A percentile compares a stretch with the other conserved stretches of the same genome.
Evolutionary conservation across 2,113 vertebrate species (phyloP).

Genomic region (Camelus bactrianus): DNA sequence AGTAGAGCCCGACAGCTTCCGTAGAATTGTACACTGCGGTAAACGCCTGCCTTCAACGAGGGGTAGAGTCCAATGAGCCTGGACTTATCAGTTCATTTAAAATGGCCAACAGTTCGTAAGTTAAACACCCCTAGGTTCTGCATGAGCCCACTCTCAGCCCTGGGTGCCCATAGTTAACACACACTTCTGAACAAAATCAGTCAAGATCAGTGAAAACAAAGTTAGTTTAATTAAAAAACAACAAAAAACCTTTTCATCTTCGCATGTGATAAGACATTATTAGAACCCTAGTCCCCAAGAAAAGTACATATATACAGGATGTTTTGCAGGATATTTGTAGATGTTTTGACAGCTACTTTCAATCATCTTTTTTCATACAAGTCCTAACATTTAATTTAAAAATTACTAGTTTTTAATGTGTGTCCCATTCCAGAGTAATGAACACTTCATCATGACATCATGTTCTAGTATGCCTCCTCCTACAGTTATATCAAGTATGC

Average conservation of each 20-base stretch:
- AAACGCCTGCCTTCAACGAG: background rate
- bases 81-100: background rate
- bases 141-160: background rate
- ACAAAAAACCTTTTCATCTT: slow-evolving; percentile 6
- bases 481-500: background rate
- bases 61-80: background rate
- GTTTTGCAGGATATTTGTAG: background rate
- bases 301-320: background rate
- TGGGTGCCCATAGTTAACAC: background rate
- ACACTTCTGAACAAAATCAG: background rate
- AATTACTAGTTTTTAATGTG: background rate
- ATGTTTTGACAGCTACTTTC: slow-evolving; percentile 67
- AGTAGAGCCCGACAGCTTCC: background rate
- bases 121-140: background rate
- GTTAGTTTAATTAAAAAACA: background rate
- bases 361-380: slow-evolving; percentile 51
- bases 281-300: slow-evolving; percentile 51
- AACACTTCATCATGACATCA: background rate
- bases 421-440: background rate
- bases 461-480: background rate
- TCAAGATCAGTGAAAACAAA: background rate
- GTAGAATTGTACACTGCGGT: background rate
- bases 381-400: background rate
- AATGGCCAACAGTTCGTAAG: background rate
- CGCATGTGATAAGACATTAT: slow-evolving; percentile 57